Evolutionary conservation across 2,797 vertebrate genomes (phyloP), one percentile per base, ranked within the genome.

Genomic region (Cercopithecus mitis): DNA sequence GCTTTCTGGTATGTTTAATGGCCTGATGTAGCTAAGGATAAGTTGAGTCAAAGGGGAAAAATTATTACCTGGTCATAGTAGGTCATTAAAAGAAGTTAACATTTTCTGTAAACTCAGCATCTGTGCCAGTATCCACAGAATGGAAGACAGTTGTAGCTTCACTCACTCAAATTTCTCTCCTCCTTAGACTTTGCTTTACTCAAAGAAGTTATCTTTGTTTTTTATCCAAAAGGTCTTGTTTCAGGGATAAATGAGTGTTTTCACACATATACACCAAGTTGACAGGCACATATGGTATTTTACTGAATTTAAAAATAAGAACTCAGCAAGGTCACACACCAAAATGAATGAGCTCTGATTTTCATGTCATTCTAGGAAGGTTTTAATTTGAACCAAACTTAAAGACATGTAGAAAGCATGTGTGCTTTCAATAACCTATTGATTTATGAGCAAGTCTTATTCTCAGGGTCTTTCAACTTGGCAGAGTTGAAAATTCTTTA

Each of bases 291-390:
- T 88, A 87, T 90, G 87, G 76, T 94, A 82, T 91, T 96, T 92
- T 61, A 75, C 45, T 67, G 47, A 85, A 92, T 96, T 95, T 88
- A 67, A 97, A 96, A 89, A 47, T 27, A 91, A 94, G 67, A 96
- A 90, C 30, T 86, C 67, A 77, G 39, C 82, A 84, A 91, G 92
- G 88, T 89, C 77, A 76, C 25, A 92, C 33, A 45, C 57, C 58
- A 85, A 83, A 79, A 86, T 82, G 50, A 92, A 52, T 55, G 36
- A 94, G 67, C 33, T 81, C 45, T 83, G 36, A 33, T 94, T 83
- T 92, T 96, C 52, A 73, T 25, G 7, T 88, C 43, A 52, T 58
- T 91, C 89, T 95, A 84, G 70, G 45, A 87, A 61, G 47, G 12
- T 67, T 97, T 95, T 84, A 67, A 94, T 61, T 45, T 80, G 84